A percentile compares a stretch with the other conserved stretches of the same genome.
phyloP scores from a whole-genome alignment of 2,888 invertebrate species.

The Thyatira batis region DNA sequence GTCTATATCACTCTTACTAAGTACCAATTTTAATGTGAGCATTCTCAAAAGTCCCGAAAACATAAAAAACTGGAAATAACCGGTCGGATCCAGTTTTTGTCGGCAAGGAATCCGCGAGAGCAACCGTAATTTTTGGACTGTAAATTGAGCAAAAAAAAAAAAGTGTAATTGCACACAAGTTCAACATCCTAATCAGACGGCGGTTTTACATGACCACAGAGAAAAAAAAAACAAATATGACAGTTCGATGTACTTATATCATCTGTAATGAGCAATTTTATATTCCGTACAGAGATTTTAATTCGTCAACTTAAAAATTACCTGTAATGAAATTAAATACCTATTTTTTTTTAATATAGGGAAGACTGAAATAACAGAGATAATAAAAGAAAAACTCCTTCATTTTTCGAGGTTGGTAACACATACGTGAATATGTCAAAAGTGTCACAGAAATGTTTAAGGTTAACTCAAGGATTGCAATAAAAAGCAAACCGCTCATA shows the following conservation, averaged over 20 bases:
- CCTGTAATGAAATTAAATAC: too few relatives aligned
- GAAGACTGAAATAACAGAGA: too few relatives aligned
- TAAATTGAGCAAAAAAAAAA: conserved; percentile 7
- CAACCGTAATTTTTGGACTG: conserved; percentile 2
- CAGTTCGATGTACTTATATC: neutral
- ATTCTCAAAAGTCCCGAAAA: neutral
- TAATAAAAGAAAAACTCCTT: too few relatives aligned
- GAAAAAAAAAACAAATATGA: neutral
- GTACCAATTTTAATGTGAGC: neutral
- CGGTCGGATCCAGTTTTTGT: conserved; percentile 20
- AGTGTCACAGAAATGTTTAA: too few relatives aligned
- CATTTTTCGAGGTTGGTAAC: too few relatives aligned
- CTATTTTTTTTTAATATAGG: too few relatives aligned
- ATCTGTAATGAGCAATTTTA: neutral
- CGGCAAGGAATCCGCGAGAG: conserved; percentile 7
- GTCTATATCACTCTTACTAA: too few relatives aligned
- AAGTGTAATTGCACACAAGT: conserved; percentile 9
- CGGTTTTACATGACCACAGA: neutral
- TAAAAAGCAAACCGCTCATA: neutral
- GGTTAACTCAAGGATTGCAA: too few relatives aligned
- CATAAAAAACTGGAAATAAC: neutral
- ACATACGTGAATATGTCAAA: too few relatives aligned
- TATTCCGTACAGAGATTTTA: neutral
- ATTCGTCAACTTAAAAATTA: too few relatives aligned
- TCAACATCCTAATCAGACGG: conserved; percentile 10